These are phyloP conservation scores for Xylocampa areola DNA, from an alignment of 2,888 invertebrate genomes.

Conservation along the genomic window DNA sequence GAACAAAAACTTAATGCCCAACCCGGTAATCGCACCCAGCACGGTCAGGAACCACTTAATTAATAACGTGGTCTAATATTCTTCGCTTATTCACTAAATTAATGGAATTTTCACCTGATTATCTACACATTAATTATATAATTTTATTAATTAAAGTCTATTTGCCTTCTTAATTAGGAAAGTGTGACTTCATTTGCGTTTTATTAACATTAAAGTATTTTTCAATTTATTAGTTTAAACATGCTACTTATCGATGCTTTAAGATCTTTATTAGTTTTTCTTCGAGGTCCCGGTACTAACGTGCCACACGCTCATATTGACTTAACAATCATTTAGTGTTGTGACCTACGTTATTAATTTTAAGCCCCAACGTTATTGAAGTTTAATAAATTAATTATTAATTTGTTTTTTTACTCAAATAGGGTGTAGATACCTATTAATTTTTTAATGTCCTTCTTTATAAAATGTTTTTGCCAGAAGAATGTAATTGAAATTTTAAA, in stretches of 20 bases:
- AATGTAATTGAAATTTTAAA: not conserved
- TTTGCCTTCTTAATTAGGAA: constrained; percentile 20
- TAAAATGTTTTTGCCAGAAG: not conserved
- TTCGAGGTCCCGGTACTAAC: constrained; percentile 43
- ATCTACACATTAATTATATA: constrained; percentile 36
- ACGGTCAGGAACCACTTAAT: no score
- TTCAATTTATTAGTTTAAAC: constrained; percentile 24
- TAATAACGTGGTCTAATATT: no score
- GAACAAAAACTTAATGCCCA: no score
- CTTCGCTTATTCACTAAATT: constrained; percentile 5
- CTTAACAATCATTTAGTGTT: constrained; percentile 58
- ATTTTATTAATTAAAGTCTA: constrained; percentile 23
- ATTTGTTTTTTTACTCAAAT: constrained; percentile 10
- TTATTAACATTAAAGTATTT: not conserved
- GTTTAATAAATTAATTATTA: constrained; percentile 40
- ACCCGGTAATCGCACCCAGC: no score
- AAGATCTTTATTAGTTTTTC: constrained; percentile 50
- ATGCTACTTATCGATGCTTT: constrained; percentile 46
- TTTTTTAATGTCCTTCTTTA: no score
- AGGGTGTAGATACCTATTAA: no score
- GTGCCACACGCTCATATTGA: constrained; percentile 63
- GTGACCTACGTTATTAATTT: constrained; percentile 40
- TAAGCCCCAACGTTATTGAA: constrained; percentile 20
- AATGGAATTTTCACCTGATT: constrained; percentile 13
- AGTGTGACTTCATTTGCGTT: constrained; percentile 9